Percentiles rank a stretch among this genome's conserved stretches.
Conservation (phyloP, 2,888 invertebrate genomes). For the Kryphioiulus occultus region DNA sequence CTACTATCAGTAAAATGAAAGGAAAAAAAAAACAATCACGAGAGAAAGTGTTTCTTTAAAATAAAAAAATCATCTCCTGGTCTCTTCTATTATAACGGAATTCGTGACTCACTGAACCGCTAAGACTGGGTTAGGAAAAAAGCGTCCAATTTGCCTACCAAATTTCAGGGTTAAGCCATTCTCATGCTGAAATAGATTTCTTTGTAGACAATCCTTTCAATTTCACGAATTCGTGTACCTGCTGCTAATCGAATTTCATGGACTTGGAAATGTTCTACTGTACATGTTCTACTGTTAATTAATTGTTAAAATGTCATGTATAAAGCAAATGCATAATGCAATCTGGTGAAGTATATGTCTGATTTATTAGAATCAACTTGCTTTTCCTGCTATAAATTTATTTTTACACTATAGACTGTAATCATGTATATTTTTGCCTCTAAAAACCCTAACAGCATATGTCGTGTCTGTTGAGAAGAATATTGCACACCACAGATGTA, state of each 20-base stretch:
- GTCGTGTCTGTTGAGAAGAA: neutral
- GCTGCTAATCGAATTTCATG: neutral
- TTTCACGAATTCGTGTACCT: neutral
- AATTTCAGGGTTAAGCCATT: neutral
- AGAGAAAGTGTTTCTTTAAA: neutral
- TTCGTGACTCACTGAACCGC: conserved; percentile 9
- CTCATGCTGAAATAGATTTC: neutral
- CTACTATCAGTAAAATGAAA: neutral
- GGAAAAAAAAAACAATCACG: neutral
- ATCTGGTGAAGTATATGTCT: too few relatives aligned
- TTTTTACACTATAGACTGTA: too few relatives aligned
- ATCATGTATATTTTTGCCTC: too few relatives aligned
- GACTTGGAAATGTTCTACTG: too few relatives aligned
- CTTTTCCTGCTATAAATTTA: too few relatives aligned
- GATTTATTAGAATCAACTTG: too few relatives aligned
- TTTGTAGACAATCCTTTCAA: neutral
- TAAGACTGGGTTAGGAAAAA: neutral
- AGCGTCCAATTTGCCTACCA: conserved; percentile 16
- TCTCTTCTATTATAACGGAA: conserved; percentile 6
- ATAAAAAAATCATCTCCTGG: neutral
- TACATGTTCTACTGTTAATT: too few relatives aligned
- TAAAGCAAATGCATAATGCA: too few relatives aligned
- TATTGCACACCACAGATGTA: too few relatives aligned
- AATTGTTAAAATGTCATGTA: too few relatives aligned
- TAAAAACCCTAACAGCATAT: too few relatives aligned